Evolutionary conservation across 2,113 vertebrate species (phyloP).

Genomic region (Bubo bubo): DNA sequence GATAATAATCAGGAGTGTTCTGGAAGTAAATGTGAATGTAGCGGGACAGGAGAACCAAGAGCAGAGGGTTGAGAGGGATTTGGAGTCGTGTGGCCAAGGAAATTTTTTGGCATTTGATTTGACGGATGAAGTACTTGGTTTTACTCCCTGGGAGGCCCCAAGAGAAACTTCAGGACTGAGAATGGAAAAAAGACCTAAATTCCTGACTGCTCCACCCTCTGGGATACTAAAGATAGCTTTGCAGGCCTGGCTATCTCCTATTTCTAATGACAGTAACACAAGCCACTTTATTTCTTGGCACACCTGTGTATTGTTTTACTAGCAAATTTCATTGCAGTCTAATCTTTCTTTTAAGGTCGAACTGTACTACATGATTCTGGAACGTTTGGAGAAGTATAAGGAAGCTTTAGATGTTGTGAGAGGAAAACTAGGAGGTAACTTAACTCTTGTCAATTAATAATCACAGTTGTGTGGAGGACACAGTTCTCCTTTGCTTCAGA

Average conservation of each 20-base stretch:
- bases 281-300: background rate
- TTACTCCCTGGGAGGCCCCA: background rate
- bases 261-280: background rate
- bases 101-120: background rate
- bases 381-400: slow-evolving; percentile 92
- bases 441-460: background rate
- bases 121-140: background rate
- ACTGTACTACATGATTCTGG: slow-evolving; percentile 98
- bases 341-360: slow-evolving; percentile 81
- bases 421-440: slow-evolving; percentile 92
- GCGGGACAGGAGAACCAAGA: background rate
- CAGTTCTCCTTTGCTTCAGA: background rate
- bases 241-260: background rate
- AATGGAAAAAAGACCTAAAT: slow-evolving; percentile 37
- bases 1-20: background rate
- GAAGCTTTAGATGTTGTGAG: slow-evolving; percentile 94
- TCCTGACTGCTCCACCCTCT: background rate
- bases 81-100: background rate
- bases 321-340: background rate
- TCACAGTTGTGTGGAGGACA: background rate
- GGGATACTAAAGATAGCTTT: slow-evolving; percentile 6
- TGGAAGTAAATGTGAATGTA: background rate
- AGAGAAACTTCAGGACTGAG: background rate
- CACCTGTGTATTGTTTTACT: background rate
- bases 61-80: background rate